These are phyloP conservation scores for Tiliacea citrago DNA, from an alignment of 2,888 invertebrate species.

Conservation along the genomic window DNA sequence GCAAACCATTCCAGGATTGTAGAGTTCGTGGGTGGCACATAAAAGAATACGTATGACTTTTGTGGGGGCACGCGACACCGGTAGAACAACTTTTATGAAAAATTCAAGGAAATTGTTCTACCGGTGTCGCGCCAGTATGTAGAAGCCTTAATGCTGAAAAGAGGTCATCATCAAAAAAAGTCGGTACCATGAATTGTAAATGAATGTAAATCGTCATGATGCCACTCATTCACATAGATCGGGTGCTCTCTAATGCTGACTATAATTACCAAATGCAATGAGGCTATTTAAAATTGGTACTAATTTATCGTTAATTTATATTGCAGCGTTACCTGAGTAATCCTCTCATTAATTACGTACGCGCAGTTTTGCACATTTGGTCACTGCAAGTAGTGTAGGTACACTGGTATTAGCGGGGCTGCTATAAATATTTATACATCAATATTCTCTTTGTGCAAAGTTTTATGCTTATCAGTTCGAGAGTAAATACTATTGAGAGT, in stretches of 20 bases:
- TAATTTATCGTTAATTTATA: neutral
- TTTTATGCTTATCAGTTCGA: slow-evolving; percentile 31
- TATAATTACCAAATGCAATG: neutral
- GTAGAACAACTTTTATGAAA: too few species aligned
- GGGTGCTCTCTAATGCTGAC: neutral
- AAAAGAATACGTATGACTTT: neutral
- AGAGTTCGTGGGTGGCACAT: too few species aligned
- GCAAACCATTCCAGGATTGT: neutral
- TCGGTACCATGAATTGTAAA: neutral
- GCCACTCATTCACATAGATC: neutral
- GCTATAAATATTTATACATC: slow-evolving; percentile 32
- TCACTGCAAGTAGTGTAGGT: slow-evolving; percentile 37
- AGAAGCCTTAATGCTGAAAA: neutral
- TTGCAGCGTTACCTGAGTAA: neutral
- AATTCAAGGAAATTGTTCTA: too few species aligned
- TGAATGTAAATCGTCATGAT: neutral
- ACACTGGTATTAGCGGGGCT: slow-evolving; percentile 41
- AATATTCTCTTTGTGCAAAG: slow-evolving; percentile 32
- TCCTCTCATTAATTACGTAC: neutral
- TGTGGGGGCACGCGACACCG: neutral
- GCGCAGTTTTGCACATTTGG: neutral
- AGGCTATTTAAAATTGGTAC: slow-evolving; percentile 2
- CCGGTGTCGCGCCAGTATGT: too few species aligned
- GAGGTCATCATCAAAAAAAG: neutral
- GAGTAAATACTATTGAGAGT: slow-evolving; percentile 34